A percentile compares a stretch with the other conserved stretches of the same genome.
These are phyloP conservation scores for Lucifuga dentata DNA, from an alignment of 2,113 vertebrate genomes.

Conservation along the genomic window DNA sequence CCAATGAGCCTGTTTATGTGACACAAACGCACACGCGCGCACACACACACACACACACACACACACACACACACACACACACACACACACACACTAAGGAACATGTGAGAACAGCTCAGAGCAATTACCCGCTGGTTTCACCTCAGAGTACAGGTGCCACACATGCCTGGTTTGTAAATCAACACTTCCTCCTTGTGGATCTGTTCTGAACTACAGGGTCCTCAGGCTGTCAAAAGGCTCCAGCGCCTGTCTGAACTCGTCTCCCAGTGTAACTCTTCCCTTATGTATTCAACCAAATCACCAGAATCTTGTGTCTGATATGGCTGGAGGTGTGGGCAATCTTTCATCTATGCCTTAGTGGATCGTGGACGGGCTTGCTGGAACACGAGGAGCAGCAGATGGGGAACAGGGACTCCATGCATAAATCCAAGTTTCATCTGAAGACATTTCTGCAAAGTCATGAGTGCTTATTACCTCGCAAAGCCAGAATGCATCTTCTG, in stretches of 20 bases:
- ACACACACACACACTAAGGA: conserved; percentile 39
- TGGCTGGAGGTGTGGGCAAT: no score
- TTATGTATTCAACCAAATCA: no score
- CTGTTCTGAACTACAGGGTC: conserved; percentile 54
- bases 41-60: conserved; percentile 13
- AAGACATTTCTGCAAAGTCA: neutral
- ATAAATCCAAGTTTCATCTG: neutral
- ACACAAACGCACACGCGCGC: no score
- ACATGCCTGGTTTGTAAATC: conserved; percentile 44
- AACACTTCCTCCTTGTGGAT: conserved; percentile 79
- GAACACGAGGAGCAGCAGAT: neutral
- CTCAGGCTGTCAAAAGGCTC: no score
- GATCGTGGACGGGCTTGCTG: neutral
- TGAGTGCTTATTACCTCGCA: neutral
- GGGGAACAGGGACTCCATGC: no score
- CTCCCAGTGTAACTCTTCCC: no score
- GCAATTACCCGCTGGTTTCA: conserved; percentile 52
- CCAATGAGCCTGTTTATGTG: neutral
- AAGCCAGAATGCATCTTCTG: no score
- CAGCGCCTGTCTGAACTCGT: no score
- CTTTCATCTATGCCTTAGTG: no score
- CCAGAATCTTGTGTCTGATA: neutral
- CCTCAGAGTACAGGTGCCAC: conserved; percentile 4
- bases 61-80: conserved; percentile 3
- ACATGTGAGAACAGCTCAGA: conserved; percentile 46